These are phyloP conservation scores for Megaceryle maxima DNA, from an alignment of 2,113 vertebrate species.

Conservation along the genomic window DNA sequence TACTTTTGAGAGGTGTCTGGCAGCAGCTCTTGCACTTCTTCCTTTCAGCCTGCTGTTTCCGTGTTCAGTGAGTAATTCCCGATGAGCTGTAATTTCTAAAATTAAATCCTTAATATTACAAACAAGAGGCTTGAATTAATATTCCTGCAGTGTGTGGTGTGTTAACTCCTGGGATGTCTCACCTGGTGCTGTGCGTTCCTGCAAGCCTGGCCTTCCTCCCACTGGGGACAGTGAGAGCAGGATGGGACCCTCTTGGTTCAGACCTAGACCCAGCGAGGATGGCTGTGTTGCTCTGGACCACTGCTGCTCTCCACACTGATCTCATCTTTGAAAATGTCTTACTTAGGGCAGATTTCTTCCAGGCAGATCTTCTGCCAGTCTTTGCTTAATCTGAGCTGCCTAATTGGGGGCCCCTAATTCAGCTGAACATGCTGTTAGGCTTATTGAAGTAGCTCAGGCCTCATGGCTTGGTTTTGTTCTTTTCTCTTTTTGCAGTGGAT, in stretches of 20 bases:
- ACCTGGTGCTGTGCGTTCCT: neutral
- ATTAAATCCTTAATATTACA: neutral
- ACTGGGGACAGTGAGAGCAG: neutral
- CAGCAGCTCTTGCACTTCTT: neutral
- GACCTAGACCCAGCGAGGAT: neutral
- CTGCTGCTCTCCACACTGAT: neutral
- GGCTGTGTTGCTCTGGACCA: neutral
- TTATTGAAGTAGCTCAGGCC: neutral
- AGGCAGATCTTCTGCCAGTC: neutral
- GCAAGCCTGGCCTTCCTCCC: neutral
- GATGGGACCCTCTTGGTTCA: neutral
- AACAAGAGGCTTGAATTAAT: neutral
- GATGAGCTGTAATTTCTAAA: constrained; percentile 14
- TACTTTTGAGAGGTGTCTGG: neutral
- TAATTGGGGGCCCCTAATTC: constrained; percentile 13
- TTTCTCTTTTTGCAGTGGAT: neutral
- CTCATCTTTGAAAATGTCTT: neutral
- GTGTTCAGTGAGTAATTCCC: constrained; percentile 9
- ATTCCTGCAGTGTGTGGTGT: neutral
- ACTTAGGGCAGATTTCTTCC: neutral
- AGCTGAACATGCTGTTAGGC: neutral
- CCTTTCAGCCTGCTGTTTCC: neutral
- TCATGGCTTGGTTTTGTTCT: neutral
- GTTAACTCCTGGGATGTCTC: neutral
- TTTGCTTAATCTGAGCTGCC: constrained; percentile 9